phyloP scores from a whole-genome alignment of 2,113 vertebrate species.

The Cyphomyrus discorhynchus region DNA sequence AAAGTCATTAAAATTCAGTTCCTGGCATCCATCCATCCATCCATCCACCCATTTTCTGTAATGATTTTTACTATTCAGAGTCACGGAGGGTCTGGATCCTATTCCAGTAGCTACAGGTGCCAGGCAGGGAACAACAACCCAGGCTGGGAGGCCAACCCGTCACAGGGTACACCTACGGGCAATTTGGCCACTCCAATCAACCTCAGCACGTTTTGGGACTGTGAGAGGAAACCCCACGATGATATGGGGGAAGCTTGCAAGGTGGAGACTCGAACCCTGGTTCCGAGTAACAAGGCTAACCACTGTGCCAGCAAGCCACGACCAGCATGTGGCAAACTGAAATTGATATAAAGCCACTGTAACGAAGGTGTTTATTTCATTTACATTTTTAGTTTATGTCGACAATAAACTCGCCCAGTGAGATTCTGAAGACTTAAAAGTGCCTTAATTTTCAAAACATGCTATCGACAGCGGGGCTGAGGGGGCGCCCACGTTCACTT shows the following conservation, averaged over 20 bases:
- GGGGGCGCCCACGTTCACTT: not conserved
- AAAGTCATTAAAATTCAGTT: not conserved
- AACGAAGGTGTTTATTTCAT: not conserved
- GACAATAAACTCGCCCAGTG: not conserved
- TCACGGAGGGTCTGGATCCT: not conserved
- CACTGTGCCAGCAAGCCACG: not conserved
- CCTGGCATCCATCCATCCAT: not conserved
- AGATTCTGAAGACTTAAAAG: not conserved
- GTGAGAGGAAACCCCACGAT: not conserved
- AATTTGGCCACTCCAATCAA: not conserved
- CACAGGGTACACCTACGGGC: not conserved
- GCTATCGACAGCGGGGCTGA: not conserved
- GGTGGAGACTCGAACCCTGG: not conserved
- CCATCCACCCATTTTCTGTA: not conserved
- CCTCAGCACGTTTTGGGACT: not conserved
- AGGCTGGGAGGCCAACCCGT: not conserved
- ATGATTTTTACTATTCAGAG: not conserved
- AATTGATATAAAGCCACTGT: not conserved
- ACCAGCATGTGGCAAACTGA: not conserved
- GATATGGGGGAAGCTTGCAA: not conserved
- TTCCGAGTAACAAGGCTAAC: not conserved
- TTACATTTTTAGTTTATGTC: not conserved
- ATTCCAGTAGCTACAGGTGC: not conserved
- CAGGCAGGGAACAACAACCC: not conserved
- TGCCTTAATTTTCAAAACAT: not conserved